These are phyloP conservation scores for Tipula lateralis DNA, from an alignment of 2,888 invertebrate genomes.

Conservation along the genomic window DNA sequence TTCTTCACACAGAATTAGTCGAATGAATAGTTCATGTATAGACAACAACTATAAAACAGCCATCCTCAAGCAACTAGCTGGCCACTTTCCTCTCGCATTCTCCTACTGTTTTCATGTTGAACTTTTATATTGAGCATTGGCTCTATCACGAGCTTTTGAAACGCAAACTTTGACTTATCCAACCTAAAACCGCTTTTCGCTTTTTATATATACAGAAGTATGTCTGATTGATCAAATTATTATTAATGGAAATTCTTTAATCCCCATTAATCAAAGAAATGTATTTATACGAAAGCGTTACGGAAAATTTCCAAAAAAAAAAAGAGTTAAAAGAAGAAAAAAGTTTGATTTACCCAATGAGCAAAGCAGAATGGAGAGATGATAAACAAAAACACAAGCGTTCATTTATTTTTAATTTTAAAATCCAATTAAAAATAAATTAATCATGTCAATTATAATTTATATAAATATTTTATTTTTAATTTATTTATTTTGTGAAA, in stretches of 20 bases:
- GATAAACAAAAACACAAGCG: not conserved
- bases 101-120: too few relatives aligned
- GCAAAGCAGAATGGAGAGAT: not conserved
- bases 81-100: too few relatives aligned
- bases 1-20: too few relatives aligned
- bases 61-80: too few relatives aligned
- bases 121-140: too few relatives aligned
- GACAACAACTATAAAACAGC: too few relatives aligned
- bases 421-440: constrained; percentile 3
- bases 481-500: not conserved
- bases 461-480: not conserved
- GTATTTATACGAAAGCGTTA: not conserved
- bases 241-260: not conserved
- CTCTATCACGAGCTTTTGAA: too few relatives aligned
- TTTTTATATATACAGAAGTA: not conserved
- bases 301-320: too few relatives aligned
- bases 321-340: not conserved
- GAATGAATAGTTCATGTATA: too few relatives aligned
- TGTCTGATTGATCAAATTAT: not conserved
- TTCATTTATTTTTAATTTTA: not conserved
- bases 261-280: not conserved
- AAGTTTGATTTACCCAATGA: not conserved
- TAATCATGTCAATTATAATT: not conserved
- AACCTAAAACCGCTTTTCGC: not conserved
- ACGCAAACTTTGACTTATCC: too few relatives aligned